Percentiles rank a stretch among this genome's conserved stretches.
Conservation (phyloP, 2,888 invertebrate genomes). For the Sepiola atlantica region DNA sequence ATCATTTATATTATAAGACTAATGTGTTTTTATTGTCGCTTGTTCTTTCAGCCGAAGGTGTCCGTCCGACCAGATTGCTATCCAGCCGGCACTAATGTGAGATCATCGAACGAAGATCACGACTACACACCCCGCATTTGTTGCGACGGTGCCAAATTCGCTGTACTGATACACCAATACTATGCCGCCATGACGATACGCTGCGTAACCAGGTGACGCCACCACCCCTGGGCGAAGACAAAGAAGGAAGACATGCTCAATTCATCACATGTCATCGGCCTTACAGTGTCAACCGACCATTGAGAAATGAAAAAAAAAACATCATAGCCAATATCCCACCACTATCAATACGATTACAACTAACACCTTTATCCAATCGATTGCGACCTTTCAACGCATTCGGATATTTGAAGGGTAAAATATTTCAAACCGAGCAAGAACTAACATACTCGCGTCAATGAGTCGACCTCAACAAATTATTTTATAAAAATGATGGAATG, state of each 20-base stretch:
- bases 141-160: slow-evolving; percentile 56
- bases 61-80: slow-evolving; percentile 55
- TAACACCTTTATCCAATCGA: background rate
- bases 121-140: slow-evolving; percentile 58
- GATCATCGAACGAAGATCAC: slow-evolving; percentile 57
- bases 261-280: slow-evolving; percentile 18
- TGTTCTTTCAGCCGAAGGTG: slow-evolving; percentile 52
- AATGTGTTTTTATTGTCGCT: background rate
- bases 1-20: too few species aligned
- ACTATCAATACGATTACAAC: background rate
- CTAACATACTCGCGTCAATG: too few species aligned
- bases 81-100: slow-evolving; percentile 54
- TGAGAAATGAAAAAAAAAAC: background rate
- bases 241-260: background rate
- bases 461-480: too few species aligned
- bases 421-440: background rate
- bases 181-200: slow-evolving; percentile 56
- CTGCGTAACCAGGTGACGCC: slow-evolving; percentile 53
- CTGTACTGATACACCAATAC: slow-evolving; percentile 55
- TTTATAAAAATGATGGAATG: too few species aligned
- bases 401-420: background rate
- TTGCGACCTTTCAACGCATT: too few species aligned
- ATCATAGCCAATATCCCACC: background rate
- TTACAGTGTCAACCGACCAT: slow-evolving; percentile 3
- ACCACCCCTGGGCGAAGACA: background rate